phyloP scores from a whole-genome alignment of 2,797 vertebrate genomes.

The Gadopsis marmoratus region DNA sequence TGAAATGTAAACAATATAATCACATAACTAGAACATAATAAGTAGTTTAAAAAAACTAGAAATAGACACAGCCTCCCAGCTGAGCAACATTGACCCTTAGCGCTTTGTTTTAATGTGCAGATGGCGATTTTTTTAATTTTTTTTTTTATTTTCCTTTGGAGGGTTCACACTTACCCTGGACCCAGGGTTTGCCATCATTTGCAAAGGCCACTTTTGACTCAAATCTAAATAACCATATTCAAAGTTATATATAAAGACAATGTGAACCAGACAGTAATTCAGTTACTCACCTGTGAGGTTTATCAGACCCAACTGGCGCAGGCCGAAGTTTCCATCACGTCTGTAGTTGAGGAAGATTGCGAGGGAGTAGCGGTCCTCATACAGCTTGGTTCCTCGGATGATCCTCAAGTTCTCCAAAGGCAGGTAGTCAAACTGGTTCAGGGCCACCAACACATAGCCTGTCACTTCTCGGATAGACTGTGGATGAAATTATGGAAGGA shows the following conservation, averaged over 20 bases:
- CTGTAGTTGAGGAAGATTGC: conserved; percentile 98
- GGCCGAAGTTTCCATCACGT: conserved; percentile 94
- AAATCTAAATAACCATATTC: background rate
- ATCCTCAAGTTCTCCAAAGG: conserved; percentile 98
- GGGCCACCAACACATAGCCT: conserved; percentile 95
- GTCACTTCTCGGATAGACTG: conserved; percentile 99
- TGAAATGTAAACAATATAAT: too few relatives aligned
- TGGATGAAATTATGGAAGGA: conserved; percentile 32
- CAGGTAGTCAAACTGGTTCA: conserved; percentile 98
- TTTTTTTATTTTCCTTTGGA: too few relatives aligned
- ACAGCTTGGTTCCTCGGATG: conserved; percentile 94
- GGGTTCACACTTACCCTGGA: too few relatives aligned
- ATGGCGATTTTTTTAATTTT: too few relatives aligned
- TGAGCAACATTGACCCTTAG: too few relatives aligned
- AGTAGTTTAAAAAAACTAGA: too few relatives aligned
- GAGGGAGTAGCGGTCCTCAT: conserved; percentile 95
- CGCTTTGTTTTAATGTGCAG: too few relatives aligned
- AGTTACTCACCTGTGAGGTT: conserved; percentile 90
- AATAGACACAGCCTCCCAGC: too few relatives aligned
- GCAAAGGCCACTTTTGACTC: background rate
- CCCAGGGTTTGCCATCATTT: background rate
- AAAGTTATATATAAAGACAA: background rate
- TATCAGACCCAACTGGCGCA: conserved; percentile 93
- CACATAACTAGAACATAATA: too few relatives aligned
- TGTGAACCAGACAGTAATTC: background rate